Conservation (phyloP, 23 tunicate species). For the Styela clava region DNA sequence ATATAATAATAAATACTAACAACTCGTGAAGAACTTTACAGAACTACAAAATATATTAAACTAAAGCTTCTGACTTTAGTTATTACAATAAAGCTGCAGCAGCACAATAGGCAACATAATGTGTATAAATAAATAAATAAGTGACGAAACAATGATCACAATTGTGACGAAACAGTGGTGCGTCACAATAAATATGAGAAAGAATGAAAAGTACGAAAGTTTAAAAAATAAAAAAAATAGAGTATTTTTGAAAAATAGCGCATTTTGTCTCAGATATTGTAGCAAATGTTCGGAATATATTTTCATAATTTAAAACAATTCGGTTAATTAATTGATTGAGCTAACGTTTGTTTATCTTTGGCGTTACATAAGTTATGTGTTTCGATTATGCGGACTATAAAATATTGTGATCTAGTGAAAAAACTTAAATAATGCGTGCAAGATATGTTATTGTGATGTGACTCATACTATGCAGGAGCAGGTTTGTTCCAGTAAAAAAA, state of each 20-base stretch:
- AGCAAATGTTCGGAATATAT: too few relatives aligned
- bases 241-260: background rate
- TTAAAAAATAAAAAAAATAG: too few relatives aligned
- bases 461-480: background rate
- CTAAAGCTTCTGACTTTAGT: background rate
- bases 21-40: background rate
- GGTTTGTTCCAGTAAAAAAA: background rate
- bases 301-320: too few relatives aligned
- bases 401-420: too few relatives aligned
- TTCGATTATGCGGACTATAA: background rate
- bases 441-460: background rate
- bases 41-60: background rate
- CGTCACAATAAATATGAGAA: background rate
- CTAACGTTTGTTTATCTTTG: background rate
- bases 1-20: background rate
- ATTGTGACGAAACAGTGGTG: background rate
- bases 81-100: background rate
- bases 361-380: background rate
- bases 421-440: background rate
- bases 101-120: background rate
- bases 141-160: background rate
- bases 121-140: too few relatives aligned
- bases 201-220: background rate
- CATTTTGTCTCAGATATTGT: background rate
- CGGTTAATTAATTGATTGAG: too few relatives aligned